Evolutionary conservation across 2,113 vertebrate species (phyloP).

Genomic region (Felis catus): F.catus_Fca126_mat1.0 CM031420.1:107900001-107900500

Average conservation of each 20-base stretch:
- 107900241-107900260: constrained; percentile 80
- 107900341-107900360: constrained; percentile 76
- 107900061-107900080: neutral
- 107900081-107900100: neutral
- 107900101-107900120: neutral
- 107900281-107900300: constrained; percentile 84
- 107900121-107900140: neutral
- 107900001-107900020: neutral
- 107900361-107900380: neutral
- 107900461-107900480: constrained; percentile 27
- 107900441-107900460: neutral
- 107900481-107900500: constrained; percentile 12
- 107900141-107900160: neutral
- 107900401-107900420: neutral
- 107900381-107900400: constrained; percentile 14
- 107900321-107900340: constrained; percentile 87
- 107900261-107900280: constrained; percentile 82
- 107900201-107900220: neutral
- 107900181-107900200: neutral
- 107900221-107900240: constrained; percentile 81
- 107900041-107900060: neutral
- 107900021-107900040: neutral
- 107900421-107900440: neutral
- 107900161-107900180: neutral
- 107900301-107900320: constrained; percentile 82